Evolutionary conservation across 2,888 invertebrate genomes (phyloP), one percentile per base, ranked within the genome.

Genomic region (Cabera pusaria): DNA sequence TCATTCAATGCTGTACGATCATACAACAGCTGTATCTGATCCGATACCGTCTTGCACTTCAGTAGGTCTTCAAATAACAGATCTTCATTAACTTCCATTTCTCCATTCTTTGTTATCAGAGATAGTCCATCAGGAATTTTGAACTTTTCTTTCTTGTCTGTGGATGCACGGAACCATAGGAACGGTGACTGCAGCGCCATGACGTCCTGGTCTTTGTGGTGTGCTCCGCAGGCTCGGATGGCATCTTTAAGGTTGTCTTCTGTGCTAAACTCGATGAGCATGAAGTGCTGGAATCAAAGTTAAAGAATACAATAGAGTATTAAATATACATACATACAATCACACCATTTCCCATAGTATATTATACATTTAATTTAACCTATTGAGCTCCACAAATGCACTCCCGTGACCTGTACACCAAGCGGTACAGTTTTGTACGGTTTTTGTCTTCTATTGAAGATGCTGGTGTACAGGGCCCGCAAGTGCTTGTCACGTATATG

Each of bases 251-350:
- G 88, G 49, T 91, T 86, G 1, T 79, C 67, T 55, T 87, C 81
- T 5, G 90, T 78, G 2, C 77, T 75, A 73, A 93, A 96, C 81
- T 96, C 96, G 27, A 96, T 85, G 17, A 96, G 82, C 71, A 95
- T 92, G 64, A 94, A 95, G 72, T 95, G 92, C 92, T 94, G 78
- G 28, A 73, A n/a, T n/a, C n/a, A n/a, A 75, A 18, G 20, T 28
- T 21, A 9, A 41, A 28, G n/a, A n/a, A n/a, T n/a, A n/a, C n/a
- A n/a, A n/a, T n/a, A n/a, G n/a, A n/a, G n/a, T n/a, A n/a, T n/a
- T n/a, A n/a, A n/a, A n/a, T n/a, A n/a, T n/a, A n/a, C n/a, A n/a
- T n/a, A n/a, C n/a, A n/a, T n/a, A n/a, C n/a, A n/a, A n/a, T n/a
- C n/a, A n/a, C n/a, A n/a, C n/a, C n/a, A n/a, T n/a, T n/a, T n/a